These are phyloP conservation scores for Petromus typicus DNA, from an alignment of 2,113 vertebrate genomes.

Conservation along the genomic window DNA sequence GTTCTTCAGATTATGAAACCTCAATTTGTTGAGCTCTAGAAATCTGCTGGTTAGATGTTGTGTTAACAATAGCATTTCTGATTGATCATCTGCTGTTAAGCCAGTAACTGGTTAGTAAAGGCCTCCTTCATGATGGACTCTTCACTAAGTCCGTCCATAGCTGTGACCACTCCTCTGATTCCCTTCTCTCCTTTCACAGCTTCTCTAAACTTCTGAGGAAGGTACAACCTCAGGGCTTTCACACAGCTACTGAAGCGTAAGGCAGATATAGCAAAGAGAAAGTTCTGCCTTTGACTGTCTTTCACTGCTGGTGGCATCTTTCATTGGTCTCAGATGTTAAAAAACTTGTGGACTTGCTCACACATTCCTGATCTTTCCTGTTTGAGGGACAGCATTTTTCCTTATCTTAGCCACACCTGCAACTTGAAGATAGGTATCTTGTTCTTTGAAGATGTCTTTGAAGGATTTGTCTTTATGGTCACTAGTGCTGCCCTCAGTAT, in stretches of 20 bases:
- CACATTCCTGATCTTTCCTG: constrained; percentile 63
- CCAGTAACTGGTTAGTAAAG: constrained; percentile 96
- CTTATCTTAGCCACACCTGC: constrained; percentile 98
- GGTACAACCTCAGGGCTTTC: neutral
- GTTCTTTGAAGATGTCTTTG: constrained; percentile 67
- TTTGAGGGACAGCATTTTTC: constrained; percentile 97
- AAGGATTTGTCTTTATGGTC: constrained; percentile 90
- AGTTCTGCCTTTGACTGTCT: constrained; percentile 97
- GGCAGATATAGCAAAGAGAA: constrained; percentile 83
- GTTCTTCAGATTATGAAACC: constrained; percentile 94
- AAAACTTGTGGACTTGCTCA: constrained; percentile 97
- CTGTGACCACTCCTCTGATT: constrained; percentile 90
- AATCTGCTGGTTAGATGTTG: constrained; percentile 99
- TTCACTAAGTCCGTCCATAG: constrained; percentile 92
- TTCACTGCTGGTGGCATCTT: constrained; percentile 97
- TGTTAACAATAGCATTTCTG: constrained; percentile 99
- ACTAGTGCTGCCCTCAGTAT: constrained; percentile 93
- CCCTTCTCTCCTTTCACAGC: constrained; percentile 99
- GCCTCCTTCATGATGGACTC: constrained; percentile 94
- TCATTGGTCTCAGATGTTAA: constrained; percentile 98
- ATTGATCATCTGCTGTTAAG: constrained; percentile 97
- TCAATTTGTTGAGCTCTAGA: constrained; percentile 97
- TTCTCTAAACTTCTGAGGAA: constrained; percentile 81
- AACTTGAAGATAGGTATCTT: constrained; percentile 98
- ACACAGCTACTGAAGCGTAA: neutral